These are phyloP conservation scores for Pemphigus obesinymphae DNA, from an alignment of 1,140 invertebrate species.

Conservation along the genomic window DNA sequence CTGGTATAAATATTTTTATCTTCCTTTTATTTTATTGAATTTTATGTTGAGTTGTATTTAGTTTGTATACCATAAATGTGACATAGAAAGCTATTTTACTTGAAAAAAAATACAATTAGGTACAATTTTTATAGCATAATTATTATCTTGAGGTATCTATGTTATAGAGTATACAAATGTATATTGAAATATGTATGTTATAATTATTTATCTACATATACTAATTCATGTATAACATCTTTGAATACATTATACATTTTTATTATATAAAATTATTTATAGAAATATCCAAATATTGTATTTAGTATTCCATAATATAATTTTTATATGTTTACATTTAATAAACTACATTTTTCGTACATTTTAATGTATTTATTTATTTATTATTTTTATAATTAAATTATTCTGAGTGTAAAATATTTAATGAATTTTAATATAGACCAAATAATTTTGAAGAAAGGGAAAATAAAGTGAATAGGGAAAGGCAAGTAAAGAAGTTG, in stretches of 20 bases:
- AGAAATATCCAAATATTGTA: not conserved
- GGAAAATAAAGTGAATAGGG: no score
- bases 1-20: not conserved
- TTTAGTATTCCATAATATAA: not conserved
- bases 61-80: not conserved
- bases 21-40: not conserved
- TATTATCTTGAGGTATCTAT: no score
- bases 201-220: not conserved
- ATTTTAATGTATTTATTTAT: not conserved
- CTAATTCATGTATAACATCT: not conserved
- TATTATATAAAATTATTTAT: not conserved
- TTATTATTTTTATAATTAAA: not conserved
- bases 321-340: conserved; percentile 2
- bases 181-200: no score
- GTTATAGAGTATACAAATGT: no score
- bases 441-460: no score
- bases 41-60: not conserved
- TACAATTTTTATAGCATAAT: not conserved
- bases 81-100: not conserved
- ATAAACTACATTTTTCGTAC: not conserved
- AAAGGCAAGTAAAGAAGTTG: no score
- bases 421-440: not conserved
- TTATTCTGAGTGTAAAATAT: not conserved
- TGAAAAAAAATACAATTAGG: not conserved
- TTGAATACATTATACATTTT: not conserved